Base-by-base conservation (phyloP, 35 echinoderm and acorn worm species). In the Ptychodera flava region DNA sequence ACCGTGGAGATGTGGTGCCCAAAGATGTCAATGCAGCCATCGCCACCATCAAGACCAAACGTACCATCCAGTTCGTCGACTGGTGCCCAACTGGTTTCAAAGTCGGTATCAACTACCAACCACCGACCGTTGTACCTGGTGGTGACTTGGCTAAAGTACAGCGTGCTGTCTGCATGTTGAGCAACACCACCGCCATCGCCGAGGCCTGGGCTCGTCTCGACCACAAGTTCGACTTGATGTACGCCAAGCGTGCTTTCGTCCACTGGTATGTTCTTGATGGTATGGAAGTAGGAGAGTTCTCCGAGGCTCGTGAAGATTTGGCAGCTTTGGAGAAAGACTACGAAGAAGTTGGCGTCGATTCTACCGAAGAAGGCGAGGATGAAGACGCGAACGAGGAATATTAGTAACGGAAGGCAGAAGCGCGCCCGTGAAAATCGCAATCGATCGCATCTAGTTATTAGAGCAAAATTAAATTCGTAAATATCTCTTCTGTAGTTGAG, bases 211-310 rank as follows among this genome's bases (percentile, higher is more conserved):
- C 81, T 88, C 91, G 91, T 85, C 76, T 92, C 16, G 91, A 92
- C 85, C 91, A 92, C 34, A 92, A 92, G 87, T 92, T 92, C 76
- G 91, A 92, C 88, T 83, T 92, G 91, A 92, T 92, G 91, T 92
- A 92, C 82, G 82, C 91, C 91, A 92, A 92, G 83, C 86, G 91
- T 80, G 91, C 91, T 52, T 92, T 92, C 75, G 91, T 92, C n/a
- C 91, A 92, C 83, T 92, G 91, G 91, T 92, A 92, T 80, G 91
- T 92, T n/a, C 86, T 86, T 85, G 91, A 92, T 37, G 91, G 91
- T 88, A 92, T 92, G 91, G 91, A 93, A 83, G 91, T 89, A 53
- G 90, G 90, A 36, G 90, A 93, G 87, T 93, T 93, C 83, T 84
- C 91, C 76, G 91, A 93, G 87, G 91, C 91, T 89, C 87, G 91